Evolutionary conservation across 2,888 invertebrate species (phyloP).

Genomic region (Polydrusus cervinus): DNA sequence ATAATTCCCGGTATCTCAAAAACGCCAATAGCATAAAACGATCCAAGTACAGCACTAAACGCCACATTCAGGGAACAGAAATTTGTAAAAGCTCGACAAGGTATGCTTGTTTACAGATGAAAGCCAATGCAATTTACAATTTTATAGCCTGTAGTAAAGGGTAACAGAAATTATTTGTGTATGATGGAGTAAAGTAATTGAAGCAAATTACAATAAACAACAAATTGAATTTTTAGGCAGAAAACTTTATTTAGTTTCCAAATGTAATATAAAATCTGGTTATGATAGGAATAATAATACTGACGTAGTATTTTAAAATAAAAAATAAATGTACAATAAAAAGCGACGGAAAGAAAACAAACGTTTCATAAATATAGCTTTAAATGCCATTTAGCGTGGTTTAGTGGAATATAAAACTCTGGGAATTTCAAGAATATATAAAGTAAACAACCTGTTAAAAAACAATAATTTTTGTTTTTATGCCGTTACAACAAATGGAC

Average conservation of each 20-base stretch:
- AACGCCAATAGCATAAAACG: no score
- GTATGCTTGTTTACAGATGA: no score
- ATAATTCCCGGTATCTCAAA: no score
- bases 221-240: no score
- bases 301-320: conserved; percentile 25
- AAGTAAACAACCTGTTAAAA: conserved; percentile 5
- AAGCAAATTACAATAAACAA: no score
- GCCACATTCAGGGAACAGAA: no score
- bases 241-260: background rate
- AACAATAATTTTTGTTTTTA: conserved; percentile 2
- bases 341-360: conserved; percentile 18
- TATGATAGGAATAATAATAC: background rate
- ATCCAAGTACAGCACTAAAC: no score
- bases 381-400: conserved; percentile 31
- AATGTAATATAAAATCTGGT: background rate
- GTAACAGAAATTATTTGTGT: no score
- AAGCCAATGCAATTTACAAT: no score
- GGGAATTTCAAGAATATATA: background rate
- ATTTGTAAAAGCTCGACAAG: no score
- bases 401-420: conserved; percentile 1
- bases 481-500: background rate
- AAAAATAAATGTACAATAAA: conserved; percentile 14
- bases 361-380: conserved; percentile 36
- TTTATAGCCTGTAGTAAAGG: no score
- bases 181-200: no score